Conservation (phyloP, 2,113 vertebrate genomes). For the Martes martes region DNA sequence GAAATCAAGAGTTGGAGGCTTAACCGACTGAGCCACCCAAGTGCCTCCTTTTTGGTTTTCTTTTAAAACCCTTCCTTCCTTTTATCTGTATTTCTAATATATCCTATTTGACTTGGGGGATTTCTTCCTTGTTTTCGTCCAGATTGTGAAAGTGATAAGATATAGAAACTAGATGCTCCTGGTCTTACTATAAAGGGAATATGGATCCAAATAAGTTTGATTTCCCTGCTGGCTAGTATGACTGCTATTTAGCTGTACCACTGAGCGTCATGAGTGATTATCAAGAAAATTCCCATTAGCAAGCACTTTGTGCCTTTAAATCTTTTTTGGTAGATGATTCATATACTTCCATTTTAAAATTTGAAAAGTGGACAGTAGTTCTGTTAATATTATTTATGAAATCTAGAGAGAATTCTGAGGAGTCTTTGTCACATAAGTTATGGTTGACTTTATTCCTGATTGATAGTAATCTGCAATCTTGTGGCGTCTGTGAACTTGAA, state of each 20-base stretch:
- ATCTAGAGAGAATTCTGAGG: not conserved
- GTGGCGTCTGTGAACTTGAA: not conserved
- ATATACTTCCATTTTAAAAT: constrained; percentile 7
- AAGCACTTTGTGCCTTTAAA: not conserved
- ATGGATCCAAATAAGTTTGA: not conserved
- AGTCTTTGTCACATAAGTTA: not conserved
- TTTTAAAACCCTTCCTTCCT: not conserved
- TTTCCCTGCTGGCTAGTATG: not conserved
- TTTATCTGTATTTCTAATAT: not conserved
- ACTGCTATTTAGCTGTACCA: not conserved
- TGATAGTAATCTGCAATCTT: not conserved
- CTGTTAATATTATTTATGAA: not conserved
- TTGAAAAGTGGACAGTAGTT: not conserved
- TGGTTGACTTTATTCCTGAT: constrained; percentile 7
- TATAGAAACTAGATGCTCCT: not conserved
- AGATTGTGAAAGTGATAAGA: not conserved
- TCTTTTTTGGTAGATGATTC: not conserved
- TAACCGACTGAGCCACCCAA: not conserved
- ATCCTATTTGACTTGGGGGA: not conserved
- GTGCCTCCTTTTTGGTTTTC: not conserved
- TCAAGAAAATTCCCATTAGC: not conserved
- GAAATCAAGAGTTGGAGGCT: not conserved
- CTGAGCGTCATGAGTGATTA: not conserved
- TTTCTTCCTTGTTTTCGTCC: constrained; percentile 5
- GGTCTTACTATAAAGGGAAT: not conserved